Percentiles rank a stretch among this genome's conserved stretches.
Evolutionary conservation across 2,113 vertebrate species (phyloP).

Genomic region (Numenius arquata): DNA sequence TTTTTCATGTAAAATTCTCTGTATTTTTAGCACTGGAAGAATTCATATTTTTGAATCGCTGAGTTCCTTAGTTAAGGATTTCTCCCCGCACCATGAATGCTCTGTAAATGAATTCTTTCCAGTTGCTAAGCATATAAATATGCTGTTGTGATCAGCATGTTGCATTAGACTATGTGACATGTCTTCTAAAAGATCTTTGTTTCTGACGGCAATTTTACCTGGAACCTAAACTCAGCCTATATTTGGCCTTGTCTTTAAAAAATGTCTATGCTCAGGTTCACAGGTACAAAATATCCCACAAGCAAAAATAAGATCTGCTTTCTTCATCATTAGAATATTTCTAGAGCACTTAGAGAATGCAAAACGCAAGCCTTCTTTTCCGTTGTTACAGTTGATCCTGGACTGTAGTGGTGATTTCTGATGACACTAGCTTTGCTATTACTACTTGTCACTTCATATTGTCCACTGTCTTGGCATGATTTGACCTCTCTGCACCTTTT

Average conservation of each 20-base stretch:
- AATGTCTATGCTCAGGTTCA: neutral
- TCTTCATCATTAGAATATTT: neutral
- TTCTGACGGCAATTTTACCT: neutral
- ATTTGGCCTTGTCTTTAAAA: neutral
- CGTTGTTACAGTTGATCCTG: neutral
- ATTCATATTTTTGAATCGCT: neutral
- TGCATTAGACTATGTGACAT: neutral
- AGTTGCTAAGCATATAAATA: neutral
- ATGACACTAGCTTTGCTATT: constrained; percentile 18
- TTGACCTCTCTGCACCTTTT: constrained; percentile 65
- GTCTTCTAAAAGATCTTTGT: neutral
- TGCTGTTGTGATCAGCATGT: neutral
- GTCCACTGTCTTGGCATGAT: constrained; percentile 76
- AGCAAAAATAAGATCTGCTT: neutral
- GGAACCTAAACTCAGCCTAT: neutral
- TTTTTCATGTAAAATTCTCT: neutral
- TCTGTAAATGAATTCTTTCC: neutral
- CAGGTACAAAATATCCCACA: neutral
- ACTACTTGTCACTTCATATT: constrained; percentile 50
- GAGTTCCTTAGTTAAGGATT: neutral
- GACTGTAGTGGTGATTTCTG: neutral
- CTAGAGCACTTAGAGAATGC: neutral
- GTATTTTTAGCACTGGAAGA: neutral
- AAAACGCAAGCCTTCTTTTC: neutral
- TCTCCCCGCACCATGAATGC: neutral